These are phyloP conservation scores for Stenurella melanura DNA, from an alignment of 2,888 invertebrate genomes.

Conservation along the genomic window DNA sequence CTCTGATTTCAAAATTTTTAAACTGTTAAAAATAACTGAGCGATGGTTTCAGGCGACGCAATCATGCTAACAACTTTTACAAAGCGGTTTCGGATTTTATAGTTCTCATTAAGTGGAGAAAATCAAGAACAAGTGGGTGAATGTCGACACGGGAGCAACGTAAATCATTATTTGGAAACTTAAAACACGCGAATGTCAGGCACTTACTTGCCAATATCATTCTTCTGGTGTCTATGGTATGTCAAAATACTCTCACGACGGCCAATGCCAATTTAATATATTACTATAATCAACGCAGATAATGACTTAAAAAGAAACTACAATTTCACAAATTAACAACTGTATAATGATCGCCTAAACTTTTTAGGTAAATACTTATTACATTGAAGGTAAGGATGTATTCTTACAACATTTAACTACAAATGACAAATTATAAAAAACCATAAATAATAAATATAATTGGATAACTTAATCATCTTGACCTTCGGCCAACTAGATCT, in stretches of 20 bases:
- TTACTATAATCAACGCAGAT: too few relatives aligned
- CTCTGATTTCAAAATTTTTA: too few relatives aligned
- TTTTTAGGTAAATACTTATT: not conserved
- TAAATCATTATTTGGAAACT: not conserved
- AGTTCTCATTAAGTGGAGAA: too few relatives aligned
- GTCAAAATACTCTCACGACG: not conserved
- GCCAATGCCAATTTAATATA: not conserved
- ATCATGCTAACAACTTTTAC: too few relatives aligned
- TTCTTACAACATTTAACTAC: not conserved
- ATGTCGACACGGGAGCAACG: too few relatives aligned
- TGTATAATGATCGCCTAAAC: not conserved
- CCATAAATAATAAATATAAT: not conserved
- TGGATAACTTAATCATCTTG: slow-evolving; percentile 1
- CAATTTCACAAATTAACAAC: not conserved
- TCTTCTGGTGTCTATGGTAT: not conserved
- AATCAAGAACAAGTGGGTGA: too few relatives aligned
- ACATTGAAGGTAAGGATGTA: not conserved
- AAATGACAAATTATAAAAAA: not conserved
- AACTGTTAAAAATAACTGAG: too few relatives aligned
- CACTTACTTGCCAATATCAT: too few relatives aligned
- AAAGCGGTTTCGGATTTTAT: too few relatives aligned
- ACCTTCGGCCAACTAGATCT: slow-evolving; percentile 17
- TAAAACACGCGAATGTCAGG: not conserved
- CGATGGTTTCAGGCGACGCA: too few relatives aligned
- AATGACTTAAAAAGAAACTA: not conserved